Conservation (phyloP, 2,113 vertebrate genomes). For the Cranoglanis bouderius region DNA sequence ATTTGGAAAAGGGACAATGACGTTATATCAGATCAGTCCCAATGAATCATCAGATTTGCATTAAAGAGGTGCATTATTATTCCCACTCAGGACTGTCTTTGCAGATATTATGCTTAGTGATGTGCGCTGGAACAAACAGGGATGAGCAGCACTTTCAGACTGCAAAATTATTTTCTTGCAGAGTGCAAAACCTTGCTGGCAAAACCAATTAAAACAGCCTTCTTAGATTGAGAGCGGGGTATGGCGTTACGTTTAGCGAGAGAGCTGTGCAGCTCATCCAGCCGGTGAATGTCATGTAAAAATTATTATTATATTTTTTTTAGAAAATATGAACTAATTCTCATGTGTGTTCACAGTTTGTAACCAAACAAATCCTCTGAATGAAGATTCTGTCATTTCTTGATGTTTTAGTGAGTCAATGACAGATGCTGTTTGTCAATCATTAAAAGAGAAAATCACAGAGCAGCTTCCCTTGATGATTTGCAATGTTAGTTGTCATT, state of each 20-base stretch:
- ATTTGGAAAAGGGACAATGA: conserved; percentile 36
- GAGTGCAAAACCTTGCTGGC: conserved; percentile 19
- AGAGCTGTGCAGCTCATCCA: not conserved
- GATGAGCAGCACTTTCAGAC: not conserved
- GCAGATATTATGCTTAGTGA: conserved; percentile 1
- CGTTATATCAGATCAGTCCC: conserved; percentile 41
- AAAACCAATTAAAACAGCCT: not conserved
- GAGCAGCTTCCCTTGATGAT: not conserved
- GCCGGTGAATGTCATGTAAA: too few relatives aligned
- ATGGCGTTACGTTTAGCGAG: not conserved
- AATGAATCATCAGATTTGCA: conserved; percentile 47
- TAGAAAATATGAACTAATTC: not conserved
- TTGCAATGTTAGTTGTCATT: not conserved
- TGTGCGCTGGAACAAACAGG: conserved; percentile 13
- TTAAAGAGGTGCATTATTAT: conserved; percentile 40
- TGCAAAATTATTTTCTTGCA: not conserved
- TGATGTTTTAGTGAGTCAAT: not conserved
- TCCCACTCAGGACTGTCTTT: conserved; percentile 16
- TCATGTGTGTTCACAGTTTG: not conserved
- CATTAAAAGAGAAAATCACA: not conserved
- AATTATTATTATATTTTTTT: not conserved
- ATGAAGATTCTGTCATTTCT: conserved; percentile 1
- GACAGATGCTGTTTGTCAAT: not conserved
- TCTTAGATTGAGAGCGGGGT: not conserved
- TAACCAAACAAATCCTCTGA: not conserved